Evolutionary conservation across 2,797 vertebrate species (phyloP).

Genomic region (Enteromius fasciolatus): DNA sequence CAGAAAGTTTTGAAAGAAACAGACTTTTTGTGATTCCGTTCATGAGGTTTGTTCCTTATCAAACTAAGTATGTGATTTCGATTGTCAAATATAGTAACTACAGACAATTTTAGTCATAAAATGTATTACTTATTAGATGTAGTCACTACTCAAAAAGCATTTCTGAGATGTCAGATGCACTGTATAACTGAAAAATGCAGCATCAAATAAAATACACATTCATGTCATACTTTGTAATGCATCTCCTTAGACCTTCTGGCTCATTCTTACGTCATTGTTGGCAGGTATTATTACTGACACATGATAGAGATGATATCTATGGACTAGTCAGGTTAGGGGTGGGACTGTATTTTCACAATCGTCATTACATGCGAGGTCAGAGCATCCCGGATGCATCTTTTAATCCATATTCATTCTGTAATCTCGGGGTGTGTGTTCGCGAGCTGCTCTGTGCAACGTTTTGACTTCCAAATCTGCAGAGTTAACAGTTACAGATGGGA

Average conservation of each 20-base stretch:
- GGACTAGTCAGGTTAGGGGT: slow-evolving; percentile 38
- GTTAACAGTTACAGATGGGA: slow-evolving; percentile 70
- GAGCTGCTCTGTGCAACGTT: slow-evolving; percentile 43
- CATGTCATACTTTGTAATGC: not conserved
- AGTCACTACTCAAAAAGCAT: not conserved
- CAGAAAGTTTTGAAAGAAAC: too few species aligned
- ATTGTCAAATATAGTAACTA: not conserved
- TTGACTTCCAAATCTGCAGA: slow-evolving; percentile 68
- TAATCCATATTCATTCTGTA: slow-evolving; percentile 66
- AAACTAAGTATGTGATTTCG: not conserved
- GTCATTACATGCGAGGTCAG: slow-evolving; percentile 54
- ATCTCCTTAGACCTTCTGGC: not conserved
- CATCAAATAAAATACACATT: not conserved
- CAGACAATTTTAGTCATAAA: not conserved
- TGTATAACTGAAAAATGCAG: not conserved
- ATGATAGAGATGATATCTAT: slow-evolving; percentile 14
- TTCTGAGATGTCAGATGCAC: not conserved
- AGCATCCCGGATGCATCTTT: slow-evolving; percentile 52
- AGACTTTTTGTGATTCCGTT: not conserved
- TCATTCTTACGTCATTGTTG: slow-evolving; percentile 13
- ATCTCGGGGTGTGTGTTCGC: slow-evolving; percentile 53
- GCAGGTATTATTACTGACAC: slow-evolving; percentile 15
- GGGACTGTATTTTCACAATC: slow-evolving; percentile 62
- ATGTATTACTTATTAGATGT: not conserved
- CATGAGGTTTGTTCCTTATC: not conserved